phyloP scores from a whole-genome alignment of 2,888 invertebrate species.

The Gerosis bhagava region DNA sequence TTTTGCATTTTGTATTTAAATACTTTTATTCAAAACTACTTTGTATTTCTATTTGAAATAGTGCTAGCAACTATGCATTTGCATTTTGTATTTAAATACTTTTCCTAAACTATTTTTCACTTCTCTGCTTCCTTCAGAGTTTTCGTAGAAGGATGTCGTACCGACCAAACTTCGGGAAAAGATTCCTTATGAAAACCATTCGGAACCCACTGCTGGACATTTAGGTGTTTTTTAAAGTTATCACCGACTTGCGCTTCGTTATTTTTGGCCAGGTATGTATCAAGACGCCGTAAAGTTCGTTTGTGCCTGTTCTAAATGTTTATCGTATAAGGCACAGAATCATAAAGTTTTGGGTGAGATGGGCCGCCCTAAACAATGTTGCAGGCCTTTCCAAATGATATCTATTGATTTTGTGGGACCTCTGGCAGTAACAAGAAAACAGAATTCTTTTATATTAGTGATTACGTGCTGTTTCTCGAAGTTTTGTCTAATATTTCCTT shows the following conservation, averaged over 20 bases:
- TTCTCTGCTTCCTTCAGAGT: no score
- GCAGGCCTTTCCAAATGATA: constrained; percentile 25
- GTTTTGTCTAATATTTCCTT: constrained; percentile 24
- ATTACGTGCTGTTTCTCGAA: constrained; percentile 28
- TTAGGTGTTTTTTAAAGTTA: constrained; percentile 36
- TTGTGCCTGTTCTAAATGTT: constrained; percentile 22
- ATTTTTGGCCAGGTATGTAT: constrained; percentile 29
- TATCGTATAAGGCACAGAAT: constrained; percentile 24
- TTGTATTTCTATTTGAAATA: no score
- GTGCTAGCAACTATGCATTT: no score
- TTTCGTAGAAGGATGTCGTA: no score
- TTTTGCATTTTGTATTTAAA: no score
- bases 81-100: no score
- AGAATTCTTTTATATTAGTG: constrained; percentile 21
- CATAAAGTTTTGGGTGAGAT: constrained; percentile 21
- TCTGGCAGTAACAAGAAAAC: constrained; percentile 22
- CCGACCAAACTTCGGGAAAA: no score
- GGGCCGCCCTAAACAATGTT: constrained; percentile 26
- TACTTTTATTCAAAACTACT: no score
- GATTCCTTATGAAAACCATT: not conserved
- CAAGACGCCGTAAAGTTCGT: constrained; percentile 29
- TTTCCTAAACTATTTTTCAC: no score
- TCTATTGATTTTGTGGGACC: constrained; percentile 30
- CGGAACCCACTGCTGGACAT: constrained; percentile 19
- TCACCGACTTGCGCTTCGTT: constrained; percentile 26